Percentiles rank a stretch among this genome's conserved stretches.
Conservation (phyloP, 2,888 invertebrate species). For the Ethmia dodecea region DNA sequence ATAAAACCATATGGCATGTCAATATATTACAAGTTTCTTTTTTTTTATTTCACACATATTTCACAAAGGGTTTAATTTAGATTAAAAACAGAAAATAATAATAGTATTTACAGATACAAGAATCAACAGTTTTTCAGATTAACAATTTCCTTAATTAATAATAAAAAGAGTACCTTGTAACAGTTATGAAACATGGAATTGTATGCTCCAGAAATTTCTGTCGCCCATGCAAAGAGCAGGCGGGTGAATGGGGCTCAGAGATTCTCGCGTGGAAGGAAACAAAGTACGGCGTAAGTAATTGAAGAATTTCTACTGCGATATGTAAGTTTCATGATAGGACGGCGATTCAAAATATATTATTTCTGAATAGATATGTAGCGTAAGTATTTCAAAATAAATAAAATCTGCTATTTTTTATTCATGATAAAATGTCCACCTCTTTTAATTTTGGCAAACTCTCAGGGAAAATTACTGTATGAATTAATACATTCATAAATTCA, state of each 20-base stretch:
- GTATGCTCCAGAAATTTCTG: slow-evolving; percentile 19
- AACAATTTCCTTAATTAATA: slow-evolving; percentile 53
- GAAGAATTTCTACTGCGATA: slow-evolving; percentile 48
- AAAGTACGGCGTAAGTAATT: slow-evolving; percentile 21
- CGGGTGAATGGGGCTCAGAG: slow-evolving; percentile 15
- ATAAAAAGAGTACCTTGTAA: slow-evolving; percentile 34
- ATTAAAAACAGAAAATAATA: slow-evolving; percentile 60
- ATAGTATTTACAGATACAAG: slow-evolving; percentile 70
- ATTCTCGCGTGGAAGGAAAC: slow-evolving; percentile 29
- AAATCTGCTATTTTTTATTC: slow-evolving; percentile 19
- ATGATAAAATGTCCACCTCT: slow-evolving; percentile 21
- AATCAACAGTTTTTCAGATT: slow-evolving; percentile 64
- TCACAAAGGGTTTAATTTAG: slow-evolving; percentile 62
- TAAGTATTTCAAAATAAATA: slow-evolving; percentile 33
- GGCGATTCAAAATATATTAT: slow-evolving; percentile 46
- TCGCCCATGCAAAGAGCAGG: not conserved
- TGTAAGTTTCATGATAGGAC: slow-evolving; percentile 60
- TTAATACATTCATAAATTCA: no score
- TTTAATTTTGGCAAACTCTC: slow-evolving; percentile 2
- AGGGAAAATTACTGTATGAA: no score
- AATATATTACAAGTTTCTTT: slow-evolving; percentile 70
- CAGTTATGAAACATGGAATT: slow-evolving; percentile 22
- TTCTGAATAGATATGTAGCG: slow-evolving; percentile 35
- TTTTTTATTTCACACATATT: slow-evolving; percentile 72
- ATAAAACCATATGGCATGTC: no score